Base-by-base conservation (phyloP, 2,888 invertebrate species). In the Netelia melanura region DNA sequence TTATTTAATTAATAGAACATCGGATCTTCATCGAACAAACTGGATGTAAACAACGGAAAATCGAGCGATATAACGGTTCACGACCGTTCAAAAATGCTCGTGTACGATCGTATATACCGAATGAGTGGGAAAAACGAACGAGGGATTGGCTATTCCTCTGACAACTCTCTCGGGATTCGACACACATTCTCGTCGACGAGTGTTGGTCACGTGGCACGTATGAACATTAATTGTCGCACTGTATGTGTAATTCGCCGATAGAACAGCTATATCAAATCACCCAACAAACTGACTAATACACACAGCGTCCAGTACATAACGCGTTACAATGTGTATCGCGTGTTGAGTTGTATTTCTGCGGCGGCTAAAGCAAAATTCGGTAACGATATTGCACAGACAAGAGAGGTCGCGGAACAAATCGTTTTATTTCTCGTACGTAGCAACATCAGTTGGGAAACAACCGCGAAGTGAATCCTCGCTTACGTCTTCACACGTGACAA, bases 1-100 rank as follows among this genome's bases (percentile, higher is more conserved):
- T 8, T 38, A 38, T 38, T 38, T 38, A 38, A 38, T 38, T 38
- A 38, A 38, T 38, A 38, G 38, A 38, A 38, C 5, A 38, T 38
- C 6, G 38, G 6, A 38, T 38, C 8, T 6, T 38, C 38, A 38
- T 6, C 38, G 5, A 38, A 6, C 6, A 38, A 38, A 38, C 38
- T 38, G 38, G 38, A 38, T 38, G 38, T 38, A 38, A 38, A 38
- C 38, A 38, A 38, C 8, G 8, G 6, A 38, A 38, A 38, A 38
- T 38, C 38, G 6, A 38, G 6, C 38, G 38, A 38, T 5, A 5
- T 6, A 38, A 44, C 77, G 56, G 77, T 68, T 77, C 44, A 6
- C 38, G 76, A 56, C 23, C 43, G 56, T 77, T 77, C 67, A 58
- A 77, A 76, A 54, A 43, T 58, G 5, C 43, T 30, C 14, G 48